phyloP scores from a whole-genome alignment of 2,113 vertebrate species.

The Neopipo cinnamomea region DNA sequence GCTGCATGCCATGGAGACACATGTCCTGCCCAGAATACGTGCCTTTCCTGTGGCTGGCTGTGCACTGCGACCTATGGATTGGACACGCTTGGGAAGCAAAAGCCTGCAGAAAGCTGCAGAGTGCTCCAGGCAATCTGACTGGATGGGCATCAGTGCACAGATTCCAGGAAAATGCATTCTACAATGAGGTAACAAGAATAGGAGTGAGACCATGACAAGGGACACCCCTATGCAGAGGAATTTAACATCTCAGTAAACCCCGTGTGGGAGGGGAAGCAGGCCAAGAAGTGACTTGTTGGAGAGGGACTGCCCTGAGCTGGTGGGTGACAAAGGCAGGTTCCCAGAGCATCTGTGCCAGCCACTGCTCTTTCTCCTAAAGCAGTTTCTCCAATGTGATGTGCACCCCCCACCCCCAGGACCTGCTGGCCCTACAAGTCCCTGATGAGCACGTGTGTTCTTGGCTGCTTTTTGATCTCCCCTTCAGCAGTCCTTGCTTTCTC shows the following conservation, averaged over 20 bases:
- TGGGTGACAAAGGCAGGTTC: neutral
- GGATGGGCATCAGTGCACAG: neutral
- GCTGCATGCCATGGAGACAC: neutral
- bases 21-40: neutral
- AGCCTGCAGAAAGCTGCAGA: neutral
- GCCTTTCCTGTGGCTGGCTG: neutral
- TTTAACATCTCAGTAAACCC: neutral
- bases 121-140: neutral
- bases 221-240: neutral
- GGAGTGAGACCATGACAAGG: neutral
- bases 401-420: neutral
- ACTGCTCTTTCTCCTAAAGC: neutral
- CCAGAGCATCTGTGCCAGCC: neutral
- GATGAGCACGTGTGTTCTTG: neutral
- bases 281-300: neutral
- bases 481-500: neutral
- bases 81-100: neutral
- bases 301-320: neutral
- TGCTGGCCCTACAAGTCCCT: rapidly evolving
- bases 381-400: neutral
- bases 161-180: neutral
- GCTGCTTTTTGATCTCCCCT: neutral
- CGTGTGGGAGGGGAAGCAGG: neutral
- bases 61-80: neutral
- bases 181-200: neutral